These are phyloP conservation scores for Galeruca laticollis DNA, from an alignment of 2,888 invertebrate species.

Conservation along the genomic window DNA sequence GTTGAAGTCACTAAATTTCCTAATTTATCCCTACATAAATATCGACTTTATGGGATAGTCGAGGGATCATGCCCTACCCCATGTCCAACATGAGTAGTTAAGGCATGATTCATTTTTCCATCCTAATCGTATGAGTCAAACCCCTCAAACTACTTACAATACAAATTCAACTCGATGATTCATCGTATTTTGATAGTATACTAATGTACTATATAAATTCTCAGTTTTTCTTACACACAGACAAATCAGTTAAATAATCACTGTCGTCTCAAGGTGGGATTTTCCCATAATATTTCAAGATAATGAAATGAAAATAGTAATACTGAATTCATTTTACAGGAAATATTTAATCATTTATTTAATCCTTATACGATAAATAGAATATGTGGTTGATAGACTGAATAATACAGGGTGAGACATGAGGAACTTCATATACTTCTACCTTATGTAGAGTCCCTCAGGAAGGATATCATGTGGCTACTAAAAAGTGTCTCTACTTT, in stretches of 20 bases:
- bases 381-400: no score
- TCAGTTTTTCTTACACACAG: not conserved
- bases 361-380: no score
- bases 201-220: constrained; percentile 9
- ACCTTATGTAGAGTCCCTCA: no score
- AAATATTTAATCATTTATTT: constrained; percentile 1
- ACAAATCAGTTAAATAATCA: not conserved
- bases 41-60: constrained; percentile 7
- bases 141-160: constrained; percentile 16
- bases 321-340: not conserved
- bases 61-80: constrained; percentile 13
- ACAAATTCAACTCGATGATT: constrained; percentile 30
- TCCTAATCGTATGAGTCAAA: constrained; percentile 20
- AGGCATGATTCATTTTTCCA: constrained; percentile 16
- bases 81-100: constrained; percentile 3
- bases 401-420: no score
- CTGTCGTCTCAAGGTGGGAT: constrained; percentile 1
- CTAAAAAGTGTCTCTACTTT: no score
- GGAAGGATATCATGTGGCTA: no score
- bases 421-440: no score
- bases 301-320: not conserved
- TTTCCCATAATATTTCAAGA: not conserved
- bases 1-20: not conserved
- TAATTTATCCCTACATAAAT: not conserved
- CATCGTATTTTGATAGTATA: constrained; percentile 35